Conservation (phyloP, 2,113 vertebrate genomes). For the Heteronetta atricapilla region DNA sequence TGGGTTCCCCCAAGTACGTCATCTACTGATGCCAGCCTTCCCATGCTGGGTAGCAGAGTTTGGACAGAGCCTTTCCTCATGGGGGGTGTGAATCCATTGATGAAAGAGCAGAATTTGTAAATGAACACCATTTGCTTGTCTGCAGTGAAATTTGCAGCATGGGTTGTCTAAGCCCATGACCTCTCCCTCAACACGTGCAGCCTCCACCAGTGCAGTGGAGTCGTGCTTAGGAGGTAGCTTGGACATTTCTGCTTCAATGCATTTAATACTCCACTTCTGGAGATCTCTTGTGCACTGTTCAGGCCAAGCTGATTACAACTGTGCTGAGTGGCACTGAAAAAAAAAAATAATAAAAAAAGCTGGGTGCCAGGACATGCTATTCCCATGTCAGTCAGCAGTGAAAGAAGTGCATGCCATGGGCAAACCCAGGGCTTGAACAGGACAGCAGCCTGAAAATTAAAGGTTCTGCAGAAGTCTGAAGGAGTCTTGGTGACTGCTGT, state of each 20-base stretch:
- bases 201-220: not conserved
- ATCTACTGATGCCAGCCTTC: not conserved
- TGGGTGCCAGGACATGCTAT: not conserved
- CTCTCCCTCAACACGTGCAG: not conserved
- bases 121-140: too few relatives aligned
- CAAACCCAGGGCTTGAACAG: not conserved
- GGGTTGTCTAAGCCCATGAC: not conserved
- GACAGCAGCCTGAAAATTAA: not conserved
- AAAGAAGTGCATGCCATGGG: not conserved
- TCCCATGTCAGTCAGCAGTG: not conserved
- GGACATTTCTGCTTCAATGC: not conserved
- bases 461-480: not conserved
- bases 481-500: not conserved
- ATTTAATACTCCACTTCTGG: not conserved
- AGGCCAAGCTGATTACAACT: conserved; percentile 7
- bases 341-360: not conserved
- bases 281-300: not conserved
- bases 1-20: not conserved
- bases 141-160: not conserved
- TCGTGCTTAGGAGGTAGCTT: not conserved
- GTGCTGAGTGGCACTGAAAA: not conserved
- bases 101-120: not conserved
- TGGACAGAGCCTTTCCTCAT: not conserved
- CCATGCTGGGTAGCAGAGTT: not conserved
- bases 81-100: not conserved